Base-by-base conservation (phyloP, 2,113 vertebrate genomes). In the Cyprinodon brontotheroides region DNA sequence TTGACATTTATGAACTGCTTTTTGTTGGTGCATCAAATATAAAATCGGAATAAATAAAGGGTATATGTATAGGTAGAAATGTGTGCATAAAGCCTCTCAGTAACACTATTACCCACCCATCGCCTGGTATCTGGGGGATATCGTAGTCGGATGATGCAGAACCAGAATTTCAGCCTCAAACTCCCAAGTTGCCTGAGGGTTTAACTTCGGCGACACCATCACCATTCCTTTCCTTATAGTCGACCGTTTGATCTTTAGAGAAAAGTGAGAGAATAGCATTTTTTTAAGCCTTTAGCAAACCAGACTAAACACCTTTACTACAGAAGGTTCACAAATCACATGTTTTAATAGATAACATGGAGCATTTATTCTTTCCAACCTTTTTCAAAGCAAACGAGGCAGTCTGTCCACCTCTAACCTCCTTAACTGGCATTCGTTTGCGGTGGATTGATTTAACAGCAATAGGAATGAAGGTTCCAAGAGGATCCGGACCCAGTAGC, bases 161-260 rank as follows among this genome's bases (percentile, higher is more conserved):
- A 99, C 97, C 57, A 99, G 93, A 87, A 99, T 99, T 93, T 99
- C 98, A 0, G 97, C 98, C 91, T 99, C 97, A 92, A 99, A 99
- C 93, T 99, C 98, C 98, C 98, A 99, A 0, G 97, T 98, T 0
- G 98, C 98, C 89, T 98, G 97, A 76, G 98, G 97, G 91, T 96
- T 98, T 88, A 99, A 73, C 70, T 94, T 95, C 0, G 97, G 97
- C 0, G 97, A 98, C 65, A 99, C 97, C 98, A 99, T 99, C 82
- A 99, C 98, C 98, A 99, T 99, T 65, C 98, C 98, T 79, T 99
- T 99, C 85, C 98, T 93, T 89, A 99, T 99, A 66, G 97, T 96
- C 0, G 98, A 99, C 64, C 98, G 97, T 89, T 99, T 99, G 89
- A 99, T 99, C 98, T 99, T 82, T 29, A 67, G 39, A 81, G 82